Conservation (phyloP, 92 coral and sea anemone species). For the Umimayanthus kanabou region DNA sequence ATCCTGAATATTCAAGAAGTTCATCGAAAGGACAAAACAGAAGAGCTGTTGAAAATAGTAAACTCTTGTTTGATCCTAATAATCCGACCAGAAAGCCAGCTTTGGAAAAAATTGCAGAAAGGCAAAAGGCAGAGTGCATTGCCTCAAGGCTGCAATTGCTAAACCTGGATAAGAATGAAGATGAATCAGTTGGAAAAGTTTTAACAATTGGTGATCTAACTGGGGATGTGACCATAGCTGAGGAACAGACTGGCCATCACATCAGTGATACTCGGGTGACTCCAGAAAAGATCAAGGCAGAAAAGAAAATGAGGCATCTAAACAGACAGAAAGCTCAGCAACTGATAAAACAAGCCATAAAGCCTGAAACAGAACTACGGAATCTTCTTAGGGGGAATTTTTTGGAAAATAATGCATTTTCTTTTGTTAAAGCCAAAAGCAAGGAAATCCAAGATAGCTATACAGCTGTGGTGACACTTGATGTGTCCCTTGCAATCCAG, state of each 20-base stretch:
- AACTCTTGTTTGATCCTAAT: constrained; percentile 26
- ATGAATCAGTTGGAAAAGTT: constrained; percentile 3
- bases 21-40: constrained; percentile 17
- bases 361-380: constrained; percentile 53
- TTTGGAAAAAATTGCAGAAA: constrained; percentile 35
- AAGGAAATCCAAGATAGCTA: constrained; percentile 83
- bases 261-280: constrained; percentile 14
- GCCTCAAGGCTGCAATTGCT: constrained; percentile 25
- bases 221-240: background rate
- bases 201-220: constrained; percentile 21
- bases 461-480: constrained; percentile 84
- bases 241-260: background rate
- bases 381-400: constrained; percentile 69
- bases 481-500: constrained; percentile 68
- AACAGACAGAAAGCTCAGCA: constrained; percentile 74
- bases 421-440: constrained; percentile 57
- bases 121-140: constrained; percentile 16
- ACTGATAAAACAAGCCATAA: constrained; percentile 57
- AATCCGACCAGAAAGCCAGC: constrained; percentile 29
- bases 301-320: constrained; percentile 64
- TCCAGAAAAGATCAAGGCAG: constrained; percentile 42
- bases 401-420: constrained; percentile 58
- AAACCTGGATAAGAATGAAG: constrained; percentile 26
- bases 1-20: constrained; percentile 31
- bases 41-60: constrained; percentile 3